These are phyloP conservation scores for Hirtodrosophila duncani DNA, from an alignment of 2,888 invertebrate genomes.

Conservation along the genomic window DNA sequence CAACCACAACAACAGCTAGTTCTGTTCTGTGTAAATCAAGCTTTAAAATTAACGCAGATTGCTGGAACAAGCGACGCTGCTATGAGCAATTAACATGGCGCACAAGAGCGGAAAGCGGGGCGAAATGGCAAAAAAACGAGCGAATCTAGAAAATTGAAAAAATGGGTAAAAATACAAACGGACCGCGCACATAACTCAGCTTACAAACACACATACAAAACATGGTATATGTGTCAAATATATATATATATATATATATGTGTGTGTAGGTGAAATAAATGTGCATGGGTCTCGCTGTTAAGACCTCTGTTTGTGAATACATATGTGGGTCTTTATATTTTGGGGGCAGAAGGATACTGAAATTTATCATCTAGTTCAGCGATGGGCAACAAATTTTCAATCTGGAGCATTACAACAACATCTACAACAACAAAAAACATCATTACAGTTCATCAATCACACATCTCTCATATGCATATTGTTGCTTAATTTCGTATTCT, in stretches of 20 bases:
- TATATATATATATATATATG: neutral
- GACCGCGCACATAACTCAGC: slow-evolving; percentile 15
- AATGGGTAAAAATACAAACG: slow-evolving; percentile 39
- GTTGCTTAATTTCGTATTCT: too few species aligned
- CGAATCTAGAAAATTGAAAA: slow-evolving; percentile 15
- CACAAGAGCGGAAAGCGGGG: slow-evolving; percentile 54
- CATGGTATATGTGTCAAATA: slow-evolving; percentile 3
- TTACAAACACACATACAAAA: slow-evolving; percentile 10
- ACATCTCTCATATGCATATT: too few species aligned
- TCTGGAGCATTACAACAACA: too few species aligned
- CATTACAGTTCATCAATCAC: too few species aligned
- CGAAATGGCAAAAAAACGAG: too few species aligned
- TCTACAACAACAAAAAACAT: too few species aligned
- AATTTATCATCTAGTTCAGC: too few species aligned
- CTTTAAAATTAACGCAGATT: slow-evolving; percentile 72
- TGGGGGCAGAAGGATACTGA: too few species aligned
- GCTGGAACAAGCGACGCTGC: slow-evolving; percentile 72
- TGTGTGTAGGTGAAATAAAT: slow-evolving; percentile 21
- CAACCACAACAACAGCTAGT: slow-evolving; percentile 21
- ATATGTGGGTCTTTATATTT: too few species aligned
- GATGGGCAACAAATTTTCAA: too few species aligned
- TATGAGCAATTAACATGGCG: slow-evolving; percentile 69
- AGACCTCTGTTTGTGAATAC: slow-evolving; percentile 53
- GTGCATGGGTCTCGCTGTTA: slow-evolving; percentile 51
- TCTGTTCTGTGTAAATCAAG: slow-evolving; percentile 67